phyloP scores from a whole-genome alignment of 2,888 invertebrate genomes.

The Harpalus rufipes region DNA sequence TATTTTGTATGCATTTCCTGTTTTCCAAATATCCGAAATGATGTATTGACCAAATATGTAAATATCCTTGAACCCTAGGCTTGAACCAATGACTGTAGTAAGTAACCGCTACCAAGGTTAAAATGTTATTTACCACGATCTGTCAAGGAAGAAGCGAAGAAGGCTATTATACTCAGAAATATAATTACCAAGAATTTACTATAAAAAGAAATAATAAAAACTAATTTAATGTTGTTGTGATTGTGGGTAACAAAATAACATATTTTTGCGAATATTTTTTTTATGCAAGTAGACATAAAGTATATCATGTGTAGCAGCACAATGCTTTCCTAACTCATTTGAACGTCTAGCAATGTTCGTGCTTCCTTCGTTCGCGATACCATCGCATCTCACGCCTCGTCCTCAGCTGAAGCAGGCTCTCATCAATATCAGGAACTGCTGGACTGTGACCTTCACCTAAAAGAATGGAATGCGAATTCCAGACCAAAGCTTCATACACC shows the following conservation, averaged over 20 bases:
- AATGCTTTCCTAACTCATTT: neutral
- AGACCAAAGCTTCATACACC: conserved; percentile 44
- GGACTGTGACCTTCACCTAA: conserved; percentile 62
- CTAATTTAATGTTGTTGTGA: no score
- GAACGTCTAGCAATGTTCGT: neutral
- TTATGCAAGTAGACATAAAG: no score
- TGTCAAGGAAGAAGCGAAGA: neutral
- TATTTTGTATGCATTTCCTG: neutral
- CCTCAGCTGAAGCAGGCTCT: conserved; percentile 29
- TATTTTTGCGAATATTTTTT: no score
- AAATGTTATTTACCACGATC: neutral
- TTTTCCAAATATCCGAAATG: neutral
- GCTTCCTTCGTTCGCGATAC: conserved; percentile 16
- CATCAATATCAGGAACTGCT: conserved; percentile 58
- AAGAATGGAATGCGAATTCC: conserved; percentile 65
- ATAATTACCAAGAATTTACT: neutral
- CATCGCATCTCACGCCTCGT: conserved; percentile 3
- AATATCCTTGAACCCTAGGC: neutral
- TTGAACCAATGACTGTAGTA: neutral
- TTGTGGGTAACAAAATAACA: no score
- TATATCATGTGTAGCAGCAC: no score
- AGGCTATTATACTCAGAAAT: neutral
- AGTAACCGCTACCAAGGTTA: neutral
- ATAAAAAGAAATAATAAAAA: no score
- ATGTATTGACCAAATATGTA: neutral